These are phyloP conservation scores for Disparrhopalites patrizii DNA, from an alignment of 2,888 invertebrate genomes.

Conservation along the genomic window DNA sequence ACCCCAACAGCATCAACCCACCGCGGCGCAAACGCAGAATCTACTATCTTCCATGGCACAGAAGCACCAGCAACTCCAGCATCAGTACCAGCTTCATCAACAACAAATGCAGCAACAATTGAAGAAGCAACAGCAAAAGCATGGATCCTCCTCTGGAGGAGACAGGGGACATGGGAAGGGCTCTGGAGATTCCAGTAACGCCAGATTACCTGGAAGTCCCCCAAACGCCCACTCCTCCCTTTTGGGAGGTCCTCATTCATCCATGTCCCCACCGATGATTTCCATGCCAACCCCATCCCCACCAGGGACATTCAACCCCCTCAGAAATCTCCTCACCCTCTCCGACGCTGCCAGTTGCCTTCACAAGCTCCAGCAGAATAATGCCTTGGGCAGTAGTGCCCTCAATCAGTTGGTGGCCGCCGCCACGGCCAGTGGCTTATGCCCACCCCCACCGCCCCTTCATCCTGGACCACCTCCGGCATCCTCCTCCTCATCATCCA, in stretches of 20 bases:
- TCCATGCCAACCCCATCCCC: conserved; percentile 44
- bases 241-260: conserved; percentile 18
- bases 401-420: conserved; percentile 40
- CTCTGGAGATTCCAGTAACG: background rate
- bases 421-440: conserved; percentile 32
- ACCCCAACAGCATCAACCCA: background rate
- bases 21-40: conserved; percentile 22
- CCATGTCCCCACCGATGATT: conserved; percentile 38
- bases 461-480: conserved; percentile 2
- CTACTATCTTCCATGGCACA: conserved; percentile 47
- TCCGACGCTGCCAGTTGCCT: conserved; percentile 51
- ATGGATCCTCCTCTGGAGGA: conserved; percentile 1
- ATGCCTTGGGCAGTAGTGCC: conserved; percentile 24
- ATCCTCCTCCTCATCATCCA: background rate
- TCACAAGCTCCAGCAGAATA: conserved; percentile 46
- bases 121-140: conserved; percentile 2
- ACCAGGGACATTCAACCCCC: conserved; percentile 42
- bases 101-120: conserved; percentile 34
- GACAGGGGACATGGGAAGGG: background rate
- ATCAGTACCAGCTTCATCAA: conserved; percentile 16
- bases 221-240: conserved; percentile 14
- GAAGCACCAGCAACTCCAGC: conserved; percentile 43
- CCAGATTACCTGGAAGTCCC: background rate
- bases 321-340: conserved; percentile 60
- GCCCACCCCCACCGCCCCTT: conserved; percentile 5